phyloP scores from a whole-genome alignment of 2,113 vertebrate species.

The Mus spicilegus region DNA sequence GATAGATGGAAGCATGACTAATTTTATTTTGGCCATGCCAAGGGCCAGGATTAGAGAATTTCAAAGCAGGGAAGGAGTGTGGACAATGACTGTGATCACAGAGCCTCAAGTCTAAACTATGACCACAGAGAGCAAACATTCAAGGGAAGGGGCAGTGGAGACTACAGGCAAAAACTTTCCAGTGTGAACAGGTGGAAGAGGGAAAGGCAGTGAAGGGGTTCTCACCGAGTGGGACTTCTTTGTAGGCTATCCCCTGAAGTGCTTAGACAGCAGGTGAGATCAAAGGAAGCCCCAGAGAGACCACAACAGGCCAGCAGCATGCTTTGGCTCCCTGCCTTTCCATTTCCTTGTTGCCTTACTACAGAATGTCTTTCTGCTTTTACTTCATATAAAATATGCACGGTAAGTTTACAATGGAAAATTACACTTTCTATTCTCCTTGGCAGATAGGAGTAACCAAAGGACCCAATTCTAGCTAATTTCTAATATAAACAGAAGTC shows the following conservation, averaged over 20 bases:
- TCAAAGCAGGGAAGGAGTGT: not conserved
- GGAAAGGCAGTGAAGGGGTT: fast-evolving
- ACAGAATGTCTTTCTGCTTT: not conserved
- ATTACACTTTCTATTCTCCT: not conserved
- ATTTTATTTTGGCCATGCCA: not conserved
- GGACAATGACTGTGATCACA: not conserved
- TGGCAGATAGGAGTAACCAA: not conserved
- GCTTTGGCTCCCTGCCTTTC: not conserved
- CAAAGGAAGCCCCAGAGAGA: not conserved
- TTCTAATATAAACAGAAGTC: not conserved
- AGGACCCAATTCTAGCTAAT: not conserved
- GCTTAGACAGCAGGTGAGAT: not conserved
- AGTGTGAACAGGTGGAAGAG: fast-evolving
- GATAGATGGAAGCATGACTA: too few relatives aligned
- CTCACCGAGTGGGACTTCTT: not conserved
- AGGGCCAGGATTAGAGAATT: not conserved
- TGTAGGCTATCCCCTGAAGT: fast-evolving
- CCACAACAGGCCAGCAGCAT: not conserved
- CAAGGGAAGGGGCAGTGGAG: not conserved
- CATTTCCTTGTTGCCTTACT: not conserved
- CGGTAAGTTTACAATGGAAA: not conserved
- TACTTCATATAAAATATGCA: not conserved
- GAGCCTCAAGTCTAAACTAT: not conserved
- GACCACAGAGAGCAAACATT: not conserved
- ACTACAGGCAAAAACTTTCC: not conserved